Base-by-base conservation (phyloP, 2,888 invertebrate species). In the Drosophila atroscutellata region DNA sequence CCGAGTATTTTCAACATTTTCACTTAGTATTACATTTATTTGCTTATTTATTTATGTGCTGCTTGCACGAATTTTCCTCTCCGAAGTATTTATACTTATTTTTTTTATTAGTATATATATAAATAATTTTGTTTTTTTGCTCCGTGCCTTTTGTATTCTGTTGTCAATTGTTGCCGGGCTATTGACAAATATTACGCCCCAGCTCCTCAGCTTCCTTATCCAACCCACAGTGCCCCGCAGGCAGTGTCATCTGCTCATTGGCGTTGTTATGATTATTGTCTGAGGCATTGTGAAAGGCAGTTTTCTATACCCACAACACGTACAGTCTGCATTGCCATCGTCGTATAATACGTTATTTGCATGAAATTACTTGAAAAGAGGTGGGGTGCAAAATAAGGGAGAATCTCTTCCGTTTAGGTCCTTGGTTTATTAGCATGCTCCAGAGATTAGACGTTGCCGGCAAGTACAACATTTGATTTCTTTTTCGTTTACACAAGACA, bases 381-480 rank as follows among this genome's bases (percentile, higher is more conserved):
- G 1, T 11, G 15, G 24, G n/a, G 52, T 51, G 39, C 13, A 30
- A 47, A 42, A 67, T 52, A 54, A 47, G 60, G 55, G 26, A 39
- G 72, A 52, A 52, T 49, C 24, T 58, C 32, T 50, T 45, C 30
- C 50, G 50, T 67, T 37, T 54, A 42, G 50, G 61, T 63, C 63
- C 81, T 74, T 78, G 75, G 85, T 89, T 90, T 86, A 90, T 90
- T 86, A 90, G 90, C 86, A 83, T 89, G 89, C 86, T 86, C 86
- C 66, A 86, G 86, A 86, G 86, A 86, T 86, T 86, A 86, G 90
- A 86, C 72, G 66, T 86, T 72, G 90, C 69, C 72, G 81, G 77
- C 89, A 83, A 86, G 89, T 77, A 90, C 85, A 85, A 83, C 86
- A 85, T 86, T 90, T 89, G 85, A 86, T 86, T 86, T 90, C 78